Conservation (phyloP, 2,888 invertebrate genomes). For the Alviniconcha strummeri region DNA sequence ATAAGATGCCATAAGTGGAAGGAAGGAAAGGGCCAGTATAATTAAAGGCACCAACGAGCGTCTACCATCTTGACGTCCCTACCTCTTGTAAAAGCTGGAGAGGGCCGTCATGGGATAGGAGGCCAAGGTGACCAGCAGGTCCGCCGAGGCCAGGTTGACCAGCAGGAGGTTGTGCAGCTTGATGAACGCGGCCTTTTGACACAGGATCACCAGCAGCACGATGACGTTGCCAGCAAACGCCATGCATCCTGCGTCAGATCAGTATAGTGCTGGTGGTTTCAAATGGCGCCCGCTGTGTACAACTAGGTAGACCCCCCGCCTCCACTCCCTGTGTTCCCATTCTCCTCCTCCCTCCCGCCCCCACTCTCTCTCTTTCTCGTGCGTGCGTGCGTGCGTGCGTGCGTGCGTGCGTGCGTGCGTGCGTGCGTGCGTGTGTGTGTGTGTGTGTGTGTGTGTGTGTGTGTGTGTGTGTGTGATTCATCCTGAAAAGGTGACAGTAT, state of each 20-base stretch:
- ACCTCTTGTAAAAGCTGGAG: slow-evolving; percentile 27
- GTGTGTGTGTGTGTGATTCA: slow-evolving; percentile 3
- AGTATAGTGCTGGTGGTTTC: no score
- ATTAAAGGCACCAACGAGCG: no score
- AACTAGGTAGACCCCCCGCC: no score
- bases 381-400: background rate
- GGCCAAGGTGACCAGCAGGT: slow-evolving; percentile 29
- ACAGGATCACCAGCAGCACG: slow-evolving; percentile 26
- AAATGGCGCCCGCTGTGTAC: no score
- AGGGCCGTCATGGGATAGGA: slow-evolving; percentile 31
- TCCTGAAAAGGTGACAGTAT: background rate
- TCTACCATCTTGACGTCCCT: background rate
- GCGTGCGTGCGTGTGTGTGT: slow-evolving; percentile 8
- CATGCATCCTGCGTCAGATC: background rate
- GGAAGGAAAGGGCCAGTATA: no score
- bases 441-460: slow-evolving; percentile 19
- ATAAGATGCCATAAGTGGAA: no score
- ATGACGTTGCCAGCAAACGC: slow-evolving; percentile 19
- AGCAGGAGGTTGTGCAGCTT: slow-evolving; percentile 31
- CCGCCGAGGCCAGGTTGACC: slow-evolving; percentile 27
- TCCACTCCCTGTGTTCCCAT: no score
- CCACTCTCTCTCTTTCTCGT: slow-evolving; percentile 29
- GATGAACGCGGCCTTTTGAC: background rate
- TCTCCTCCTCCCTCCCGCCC: slow-evolving; percentile 25
- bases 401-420: background rate